These are phyloP conservation scores for Drosophila erecta DNA, from an alignment of 1,140 invertebrate genomes.

Conservation along the genomic window DNA sequence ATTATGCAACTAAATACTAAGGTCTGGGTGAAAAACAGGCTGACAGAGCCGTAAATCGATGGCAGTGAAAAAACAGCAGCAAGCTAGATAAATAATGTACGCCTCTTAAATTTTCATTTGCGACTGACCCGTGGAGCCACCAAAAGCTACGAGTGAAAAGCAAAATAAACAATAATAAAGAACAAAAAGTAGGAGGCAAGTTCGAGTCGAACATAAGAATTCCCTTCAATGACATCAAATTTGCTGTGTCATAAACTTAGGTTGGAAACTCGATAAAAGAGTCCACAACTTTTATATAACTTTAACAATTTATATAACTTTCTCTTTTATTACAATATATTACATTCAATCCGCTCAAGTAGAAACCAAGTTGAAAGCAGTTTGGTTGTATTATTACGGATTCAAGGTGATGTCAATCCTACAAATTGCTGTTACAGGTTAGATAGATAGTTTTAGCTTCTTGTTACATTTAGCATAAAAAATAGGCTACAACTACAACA, in stretches of 20 bases:
- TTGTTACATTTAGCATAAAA: too few species aligned
- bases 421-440: neutral
- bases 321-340: too few species aligned
- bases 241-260: neutral
- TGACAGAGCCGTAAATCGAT: slow-evolving; percentile 31
- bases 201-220: slow-evolving; percentile 5
- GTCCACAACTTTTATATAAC: slow-evolving; percentile 1
- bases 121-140: slow-evolving; percentile 25
- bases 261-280: neutral
- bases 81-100: slow-evolving; percentile 68
- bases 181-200: neutral
- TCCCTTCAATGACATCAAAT: neutral
- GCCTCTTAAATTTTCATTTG: slow-evolving; percentile 74
- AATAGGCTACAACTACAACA: too few species aligned
- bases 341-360: neutral
- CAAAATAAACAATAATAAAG: slow-evolving; percentile 28
- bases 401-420: too few species aligned
- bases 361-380: neutral
- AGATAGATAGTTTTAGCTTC: too few species aligned
- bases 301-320: neutral
- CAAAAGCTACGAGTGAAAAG: slow-evolving; percentile 18
- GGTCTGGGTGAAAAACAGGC: neutral
- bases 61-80: slow-evolving; percentile 20
- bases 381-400: neutral
- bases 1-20: slow-evolving; percentile 34